Conservation (phyloP, 1,140 invertebrate species). For the Trachymyrmex septentrionalis region DNA sequence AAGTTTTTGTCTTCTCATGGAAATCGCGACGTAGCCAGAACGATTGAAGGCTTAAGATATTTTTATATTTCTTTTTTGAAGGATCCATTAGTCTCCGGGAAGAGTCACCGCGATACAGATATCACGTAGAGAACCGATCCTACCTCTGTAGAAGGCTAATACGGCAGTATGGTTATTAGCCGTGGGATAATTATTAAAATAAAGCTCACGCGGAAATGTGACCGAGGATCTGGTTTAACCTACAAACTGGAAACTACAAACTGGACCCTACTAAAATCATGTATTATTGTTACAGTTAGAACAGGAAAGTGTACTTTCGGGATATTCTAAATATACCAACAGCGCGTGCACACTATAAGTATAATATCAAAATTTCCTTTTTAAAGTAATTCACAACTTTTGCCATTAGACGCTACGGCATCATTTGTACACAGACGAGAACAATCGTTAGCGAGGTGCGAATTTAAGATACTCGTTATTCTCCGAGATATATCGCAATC, state of each 20-base stretch:
- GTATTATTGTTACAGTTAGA: conserved; percentile 30
- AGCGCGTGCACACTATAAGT: neutral
- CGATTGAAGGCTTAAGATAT: conserved; percentile 78
- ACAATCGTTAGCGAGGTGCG: conserved; percentile 25
- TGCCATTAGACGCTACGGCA: neutral
- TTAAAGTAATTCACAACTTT: neutral
- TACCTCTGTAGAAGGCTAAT: neutral
- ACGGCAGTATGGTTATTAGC: conserved; percentile 13
- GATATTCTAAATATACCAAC: neutral
- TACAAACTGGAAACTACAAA: conserved; percentile 47
- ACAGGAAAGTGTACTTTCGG: conserved; percentile 25
- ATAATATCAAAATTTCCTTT: neutral
- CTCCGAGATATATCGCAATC: conserved; percentile 46
- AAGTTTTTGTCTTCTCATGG: conserved; percentile 81
- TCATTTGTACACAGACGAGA: neutral
- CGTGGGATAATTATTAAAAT: conserved; percentile 31
- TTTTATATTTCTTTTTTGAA: conserved; percentile 73
- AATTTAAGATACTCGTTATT: conserved; percentile 59
- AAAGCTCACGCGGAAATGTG: conserved; percentile 3
- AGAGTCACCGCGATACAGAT: neutral
- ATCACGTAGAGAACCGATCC: too few relatives aligned
- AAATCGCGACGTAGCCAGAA: conserved; percentile 75
- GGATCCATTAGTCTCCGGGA: neutral
- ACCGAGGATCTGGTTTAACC: neutral
- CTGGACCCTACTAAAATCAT: neutral